Evolutionary conservation across 2,797 vertebrate genomes (phyloP).

Genomic region (Lagorchestes hirsutus): DNA sequence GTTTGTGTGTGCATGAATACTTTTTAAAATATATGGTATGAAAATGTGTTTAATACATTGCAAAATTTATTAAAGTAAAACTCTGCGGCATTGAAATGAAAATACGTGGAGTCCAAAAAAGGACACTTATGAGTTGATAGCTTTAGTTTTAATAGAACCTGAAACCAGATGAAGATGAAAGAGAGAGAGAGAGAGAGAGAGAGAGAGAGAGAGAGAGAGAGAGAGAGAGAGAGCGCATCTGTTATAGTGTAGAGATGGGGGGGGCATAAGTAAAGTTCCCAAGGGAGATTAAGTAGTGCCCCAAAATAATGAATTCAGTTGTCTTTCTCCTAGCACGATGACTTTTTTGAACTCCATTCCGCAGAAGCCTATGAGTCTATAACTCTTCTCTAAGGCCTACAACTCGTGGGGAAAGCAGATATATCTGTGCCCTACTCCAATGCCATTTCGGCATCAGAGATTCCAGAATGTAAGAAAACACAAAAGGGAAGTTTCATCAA

Average conservation of each 20-base stretch:
- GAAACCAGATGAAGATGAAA: not conserved
- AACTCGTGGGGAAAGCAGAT: not conserved
- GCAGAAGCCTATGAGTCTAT: not conserved
- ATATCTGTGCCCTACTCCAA: not conserved
- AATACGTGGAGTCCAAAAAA: not conserved
- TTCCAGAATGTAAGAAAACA: not conserved
- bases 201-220: too few species aligned
- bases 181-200: too few species aligned
- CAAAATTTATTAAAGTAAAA: not conserved
- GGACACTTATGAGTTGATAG: not conserved
- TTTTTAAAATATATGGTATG: not conserved
- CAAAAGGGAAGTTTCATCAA: not conserved
- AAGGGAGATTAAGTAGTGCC: not conserved
- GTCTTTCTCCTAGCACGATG: not conserved
- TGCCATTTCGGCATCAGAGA: not conserved
- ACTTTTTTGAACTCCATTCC: not conserved
- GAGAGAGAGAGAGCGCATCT: not conserved
- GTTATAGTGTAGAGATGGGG: not conserved
- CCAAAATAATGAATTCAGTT: not conserved
- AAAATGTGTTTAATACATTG: not conserved
- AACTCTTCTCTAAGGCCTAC: not conserved
- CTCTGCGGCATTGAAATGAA: not conserved
- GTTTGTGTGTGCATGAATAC: not conserved
- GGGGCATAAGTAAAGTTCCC: not conserved
- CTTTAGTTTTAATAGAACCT: not conserved